Conservation (phyloP, 2,797 vertebrate genomes). For the Acipenser transmontanus region DNA sequence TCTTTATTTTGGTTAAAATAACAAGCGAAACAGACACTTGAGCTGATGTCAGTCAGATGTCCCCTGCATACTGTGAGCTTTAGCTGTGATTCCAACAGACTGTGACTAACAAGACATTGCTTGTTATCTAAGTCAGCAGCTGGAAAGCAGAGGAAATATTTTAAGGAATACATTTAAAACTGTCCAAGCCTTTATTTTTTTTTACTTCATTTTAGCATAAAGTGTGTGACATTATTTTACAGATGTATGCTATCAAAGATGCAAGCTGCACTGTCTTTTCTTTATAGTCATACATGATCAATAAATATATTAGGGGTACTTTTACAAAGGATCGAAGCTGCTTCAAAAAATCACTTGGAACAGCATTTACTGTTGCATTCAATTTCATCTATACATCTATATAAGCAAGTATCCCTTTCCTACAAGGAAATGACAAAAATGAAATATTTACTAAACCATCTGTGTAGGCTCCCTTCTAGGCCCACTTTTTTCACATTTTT, state of each 20-base stretch:
- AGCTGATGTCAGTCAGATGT: neutral
- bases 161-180: conserved; percentile 2
- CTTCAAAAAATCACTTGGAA: no score
- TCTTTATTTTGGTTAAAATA: conserved; percentile 12
- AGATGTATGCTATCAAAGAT: neutral
- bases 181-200: conserved; percentile 1
- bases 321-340: no score
- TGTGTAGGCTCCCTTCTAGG: no score
- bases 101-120: conserved; percentile 25
- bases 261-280: no score
- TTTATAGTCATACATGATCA: no score
- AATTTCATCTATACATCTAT: no score
- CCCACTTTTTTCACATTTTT: no score
- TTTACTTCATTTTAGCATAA: conserved; percentile 2
- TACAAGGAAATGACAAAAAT: no score
- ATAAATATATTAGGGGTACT: no score
- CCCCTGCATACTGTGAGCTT: conserved; percentile 17
- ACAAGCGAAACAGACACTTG: conserved; percentile 14
- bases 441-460: no score
- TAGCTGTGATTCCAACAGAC: conserved; percentile 20
- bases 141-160: conserved; percentile 12
- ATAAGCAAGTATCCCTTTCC: no score
- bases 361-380: no score
- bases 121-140: conserved; percentile 16
- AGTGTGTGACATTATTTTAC: neutral